Evolutionary conservation across 2,113 vertebrate species (phyloP), one percentile per base, ranked within the genome.

Genomic region (Pardalotus punctatus): DNA sequence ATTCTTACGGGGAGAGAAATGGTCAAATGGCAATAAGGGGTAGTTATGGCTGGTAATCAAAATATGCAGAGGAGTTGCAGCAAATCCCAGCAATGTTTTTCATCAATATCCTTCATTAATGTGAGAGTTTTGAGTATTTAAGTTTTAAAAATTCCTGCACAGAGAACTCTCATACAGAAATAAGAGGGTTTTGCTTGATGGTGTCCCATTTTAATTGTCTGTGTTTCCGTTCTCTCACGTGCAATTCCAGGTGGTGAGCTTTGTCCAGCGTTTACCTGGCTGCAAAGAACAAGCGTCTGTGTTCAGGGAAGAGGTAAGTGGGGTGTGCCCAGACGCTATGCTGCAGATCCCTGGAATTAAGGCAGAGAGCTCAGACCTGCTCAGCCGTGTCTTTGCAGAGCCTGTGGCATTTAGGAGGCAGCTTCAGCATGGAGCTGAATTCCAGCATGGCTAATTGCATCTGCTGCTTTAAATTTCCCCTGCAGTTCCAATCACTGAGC

Each of bases 241-340:
- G 35, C 77, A 6, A 36, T 86, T 67, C 50, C 91, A 99, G 99
- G 99, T 99, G 91, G 98, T 98, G 25, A 86, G 91, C 94, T 99
- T 99, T 83, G 97, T 99, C 38, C 98, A 98, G 96, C 98, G 98
- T 56, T 95, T 99, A 3, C 99, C 99, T 24, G 99, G 99, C 22
- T 99, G 99, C 96, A 99, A 98, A 94, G 99, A 99, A 40, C 98
- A 99, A 48, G 98, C 98, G 1, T 95, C 98, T 22, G 98, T 98
- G 15, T 99, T 99, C 98, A 98, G 98, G 96, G 99, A 98, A 24
- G 99, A 99, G 98, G 99, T 99, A 96, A 98, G 97, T 57, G 3
- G 8, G 20, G 17, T 12, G 64, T 60, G 47, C 50, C 54, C 42
- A 19, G 23, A 2, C 8, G 40, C 56, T 31, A 38, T 58, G 77